Base-by-base conservation (phyloP, 2,797 vertebrate genomes). In the Falco columbarius region DNA sequence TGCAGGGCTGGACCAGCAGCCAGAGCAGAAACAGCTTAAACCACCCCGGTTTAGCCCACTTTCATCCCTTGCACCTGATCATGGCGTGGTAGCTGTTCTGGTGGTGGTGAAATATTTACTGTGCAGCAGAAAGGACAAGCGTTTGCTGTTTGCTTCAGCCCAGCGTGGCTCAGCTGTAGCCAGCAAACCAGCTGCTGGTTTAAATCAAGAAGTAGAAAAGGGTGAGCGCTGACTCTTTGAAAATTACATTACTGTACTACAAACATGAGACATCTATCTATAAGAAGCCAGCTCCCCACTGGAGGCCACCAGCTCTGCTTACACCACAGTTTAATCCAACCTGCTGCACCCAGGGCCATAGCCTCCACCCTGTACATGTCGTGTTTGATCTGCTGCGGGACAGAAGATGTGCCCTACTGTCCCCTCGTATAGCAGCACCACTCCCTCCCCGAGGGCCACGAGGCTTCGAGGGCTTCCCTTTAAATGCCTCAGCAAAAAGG, bases 391-490 rank as follows among this genome's bases (percentile, higher is more conserved):
- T 56, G 66, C 82, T 63, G 32, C 14, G 7, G 89, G 91, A 72
- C 68, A 82, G 15, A 6, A 86, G 92, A 85, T 4, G 36, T 89
- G 96, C 62, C 90, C 94, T 89, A 13, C 55, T 95, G 94, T 95
- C 71, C 71, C 32, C 56, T 89, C 12, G 12, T 7, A 27, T 47
- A 58, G 47, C 71, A 36, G 72, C 75, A 71, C 23, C 6, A 12
- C 42, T 75, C 61, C 44, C 23, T 83, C 81, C 67, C 77, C 4
- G 5, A 71, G 61, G n/a, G 71, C 36, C 47, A 66, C 5, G 1
- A 79, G 82, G 24, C 32, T 12, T 38, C 38, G 38, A 38, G 38
- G 38, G 11, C 38, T 94, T 86, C 56, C 38, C 55, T 81, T 26
- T 10, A 72, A 91, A 12, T 61, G 61, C 46, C 68, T 91, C 68